A percentile compares a stretch with the other conserved stretches of the same genome.
Conservation (phyloP, 2,888 invertebrate genomes). For the Ctenicera cuprea region DNA sequence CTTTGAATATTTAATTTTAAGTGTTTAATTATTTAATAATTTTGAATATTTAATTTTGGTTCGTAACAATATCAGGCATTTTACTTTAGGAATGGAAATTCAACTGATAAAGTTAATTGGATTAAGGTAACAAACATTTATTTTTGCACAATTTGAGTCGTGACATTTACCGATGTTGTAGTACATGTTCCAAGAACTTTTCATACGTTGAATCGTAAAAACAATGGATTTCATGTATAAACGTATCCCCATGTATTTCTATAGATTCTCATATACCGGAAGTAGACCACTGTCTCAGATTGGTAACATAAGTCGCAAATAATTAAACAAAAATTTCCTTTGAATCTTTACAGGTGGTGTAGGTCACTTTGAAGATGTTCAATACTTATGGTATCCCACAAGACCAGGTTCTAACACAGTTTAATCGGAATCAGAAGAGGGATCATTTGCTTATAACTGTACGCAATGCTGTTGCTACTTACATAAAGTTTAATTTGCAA, state of each 20-base stretch:
- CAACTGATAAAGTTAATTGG: slow-evolving; percentile 30
- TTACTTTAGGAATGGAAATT: slow-evolving; percentile 16
- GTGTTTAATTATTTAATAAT: too few relatives aligned
- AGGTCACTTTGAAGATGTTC: slow-evolving; percentile 35
- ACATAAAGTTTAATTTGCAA: not conserved
- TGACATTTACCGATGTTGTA: slow-evolving; percentile 10
- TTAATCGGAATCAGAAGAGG: not conserved
- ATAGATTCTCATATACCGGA: slow-evolving; percentile 28
- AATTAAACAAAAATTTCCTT: not conserved
- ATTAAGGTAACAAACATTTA: too few relatives aligned
- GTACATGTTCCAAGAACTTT: slow-evolving; percentile 35
- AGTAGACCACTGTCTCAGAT: not conserved
- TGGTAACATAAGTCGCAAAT: slow-evolving; percentile 2
- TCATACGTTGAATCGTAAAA: slow-evolving; percentile 23
- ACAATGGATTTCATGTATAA: not conserved
- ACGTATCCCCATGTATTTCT: slow-evolving; percentile 16
- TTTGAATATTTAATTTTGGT: too few relatives aligned
- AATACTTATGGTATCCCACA: slow-evolving; percentile 20
- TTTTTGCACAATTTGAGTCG: too few relatives aligned
- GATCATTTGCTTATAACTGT: not conserved
- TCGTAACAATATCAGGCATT: too few relatives aligned
- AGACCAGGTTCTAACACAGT: not conserved
- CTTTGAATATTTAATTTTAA: too few relatives aligned
- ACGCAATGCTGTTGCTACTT: not conserved
- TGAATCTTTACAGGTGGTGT: slow-evolving; percentile 26